Base-by-base conservation (phyloP, 2,888 invertebrate genomes). In the Parnassius orleans region DNA sequence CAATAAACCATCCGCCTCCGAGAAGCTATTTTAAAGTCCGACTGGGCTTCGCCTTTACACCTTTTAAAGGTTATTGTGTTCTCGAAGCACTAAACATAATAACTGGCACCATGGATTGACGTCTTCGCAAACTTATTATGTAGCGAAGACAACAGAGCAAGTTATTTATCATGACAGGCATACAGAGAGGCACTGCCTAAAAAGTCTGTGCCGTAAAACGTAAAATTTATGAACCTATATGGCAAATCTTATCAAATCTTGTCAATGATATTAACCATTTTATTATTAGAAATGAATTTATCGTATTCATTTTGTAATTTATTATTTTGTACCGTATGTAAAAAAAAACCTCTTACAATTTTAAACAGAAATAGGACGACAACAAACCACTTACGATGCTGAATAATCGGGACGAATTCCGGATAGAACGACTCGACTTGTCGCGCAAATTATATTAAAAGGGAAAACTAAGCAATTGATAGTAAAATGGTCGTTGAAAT, bases 41-140 rank as follows among this genome's bases (percentile, higher is more conserved):
- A 72, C 83, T 79, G 81, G 80, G 79, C 81, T 85, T 86, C 85
- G 85, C 84, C 83, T 90, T 90, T 86, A 86, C 87, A 88, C 88
- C 87, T 89, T 89, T 89, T 86, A 88, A 87, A 87, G 89, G 86
- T 90, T 90, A 90, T 91, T 91, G 90, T 90, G 84, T 87, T 87
- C 81, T 80, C 81, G 72, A 87, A 90, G 86, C 80, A 81, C 79
- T 79, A 76, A 80, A 79, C 79, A 43, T 55, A 62, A 82, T 82
- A 67, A 79, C 76, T 47, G 61, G 54, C 57, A 53, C 15, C 57
- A 53, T 56, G 62, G 57, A 60, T 60, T 55, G 60, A 60, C 47
- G 65, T 11, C 46, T 55, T 59, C 43, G 15, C 55, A 57, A 53
- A 33, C 60, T 59, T 51, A 63, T 55, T 53, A 57, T 52, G 60